These are phyloP conservation scores for Intellagama lesueurii DNA, from an alignment of 2,797 vertebrate species.

Conservation along the genomic window DNA sequence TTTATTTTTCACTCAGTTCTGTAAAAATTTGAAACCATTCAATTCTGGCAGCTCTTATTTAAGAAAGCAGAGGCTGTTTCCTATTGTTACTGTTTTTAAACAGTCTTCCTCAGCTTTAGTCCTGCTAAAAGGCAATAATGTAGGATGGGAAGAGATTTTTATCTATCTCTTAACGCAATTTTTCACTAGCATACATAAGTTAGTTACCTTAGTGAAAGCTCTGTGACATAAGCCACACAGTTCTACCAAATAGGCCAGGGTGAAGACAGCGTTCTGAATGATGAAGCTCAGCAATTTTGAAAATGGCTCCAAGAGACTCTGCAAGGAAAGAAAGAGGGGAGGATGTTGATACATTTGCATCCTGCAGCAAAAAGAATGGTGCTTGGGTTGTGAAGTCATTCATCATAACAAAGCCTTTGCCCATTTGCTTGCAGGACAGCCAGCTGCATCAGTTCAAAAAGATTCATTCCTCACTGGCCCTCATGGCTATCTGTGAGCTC, in stretches of 20 bases:
- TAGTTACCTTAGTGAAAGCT: conserved; percentile 94
- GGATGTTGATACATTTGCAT: conserved; percentile 57
- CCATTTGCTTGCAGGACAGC: conserved; percentile 48
- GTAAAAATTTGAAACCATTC: neutral
- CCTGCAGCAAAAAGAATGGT: conserved; percentile 51
- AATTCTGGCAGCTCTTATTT: neutral
- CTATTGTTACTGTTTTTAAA: too few relatives aligned
- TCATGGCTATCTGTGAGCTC: too few relatives aligned
- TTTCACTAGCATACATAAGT: neutral
- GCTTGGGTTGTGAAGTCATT: conserved; percentile 38
- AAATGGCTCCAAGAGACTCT: conserved; percentile 98
- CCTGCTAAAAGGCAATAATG: too few relatives aligned
- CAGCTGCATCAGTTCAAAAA: conserved; percentile 25
- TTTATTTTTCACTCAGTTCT: neutral
- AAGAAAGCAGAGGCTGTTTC: too few relatives aligned
- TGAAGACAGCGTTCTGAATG: conserved; percentile 96
- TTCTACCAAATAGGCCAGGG: conserved; percentile 94
- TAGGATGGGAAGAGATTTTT: too few relatives aligned
- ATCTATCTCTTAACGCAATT: too few relatives aligned
- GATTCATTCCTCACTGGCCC: neutral
- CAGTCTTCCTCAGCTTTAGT: too few relatives aligned
- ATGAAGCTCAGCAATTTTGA: conserved; percentile 97
- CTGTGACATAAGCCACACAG: conserved; percentile 96
- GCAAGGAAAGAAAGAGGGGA: conserved; percentile 62
- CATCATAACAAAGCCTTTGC: conserved; percentile 43